These are phyloP conservation scores for Melanogrammus aeglefinus DNA, from an alignment of 2,797 vertebrate genomes.

Conservation along the genomic window DNA sequence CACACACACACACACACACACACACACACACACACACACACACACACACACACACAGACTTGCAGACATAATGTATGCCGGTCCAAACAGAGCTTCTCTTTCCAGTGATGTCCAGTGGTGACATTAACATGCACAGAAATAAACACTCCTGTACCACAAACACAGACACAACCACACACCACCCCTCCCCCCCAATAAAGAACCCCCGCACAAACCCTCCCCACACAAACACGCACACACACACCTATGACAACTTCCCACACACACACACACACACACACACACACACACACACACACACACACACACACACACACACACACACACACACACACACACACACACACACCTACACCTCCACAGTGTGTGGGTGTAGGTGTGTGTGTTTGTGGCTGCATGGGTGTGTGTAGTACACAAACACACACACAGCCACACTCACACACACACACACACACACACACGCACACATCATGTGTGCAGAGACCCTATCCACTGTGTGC, in stretches of 20 bases:
- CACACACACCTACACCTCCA: not conserved
- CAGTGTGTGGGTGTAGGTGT: not conserved
- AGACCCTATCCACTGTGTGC: conserved; percentile 61
- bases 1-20: not conserved
- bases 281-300: not conserved
- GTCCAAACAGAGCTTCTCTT: not conserved
- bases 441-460: conserved; percentile 6
- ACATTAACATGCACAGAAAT: not conserved
- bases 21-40: conserved; percentile 3
- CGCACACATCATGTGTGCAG: conserved; percentile 46
- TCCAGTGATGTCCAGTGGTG: not conserved
- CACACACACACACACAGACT: not conserved
- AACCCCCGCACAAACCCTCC: not conserved
- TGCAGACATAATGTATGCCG: not conserved
- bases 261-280: conserved; percentile 9
- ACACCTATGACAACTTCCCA: not conserved
- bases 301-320: not conserved
- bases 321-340: not conserved
- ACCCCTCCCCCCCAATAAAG: not conserved
- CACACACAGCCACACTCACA: conserved; percentile 12
- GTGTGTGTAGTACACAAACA: not conserved
- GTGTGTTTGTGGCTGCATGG: too few relatives aligned
- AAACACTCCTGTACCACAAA: not conserved
- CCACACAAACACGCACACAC: not conserved
- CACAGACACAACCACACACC: not conserved